Evolutionary conservation across 2,888 invertebrate genomes (phyloP).

Genomic region (Tipula confusa): DNA sequence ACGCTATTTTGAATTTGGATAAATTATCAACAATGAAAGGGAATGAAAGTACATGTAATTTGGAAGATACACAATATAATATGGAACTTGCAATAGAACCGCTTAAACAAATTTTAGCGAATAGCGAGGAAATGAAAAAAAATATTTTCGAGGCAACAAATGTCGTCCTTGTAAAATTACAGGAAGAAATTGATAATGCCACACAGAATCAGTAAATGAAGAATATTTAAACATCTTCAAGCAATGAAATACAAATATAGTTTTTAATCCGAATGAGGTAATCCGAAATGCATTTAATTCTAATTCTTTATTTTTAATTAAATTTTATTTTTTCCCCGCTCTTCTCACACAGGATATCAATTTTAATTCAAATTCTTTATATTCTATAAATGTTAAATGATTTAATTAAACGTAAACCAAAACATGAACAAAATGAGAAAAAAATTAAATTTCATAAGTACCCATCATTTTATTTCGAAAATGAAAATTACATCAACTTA

Average conservation of each 20-base stretch:
- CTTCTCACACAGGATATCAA: slow-evolving; percentile 32
- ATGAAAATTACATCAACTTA: background rate
- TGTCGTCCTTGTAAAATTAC: background rate
- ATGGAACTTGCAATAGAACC: background rate
- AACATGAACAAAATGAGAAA: slow-evolving; percentile 43
- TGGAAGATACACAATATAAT: background rate
- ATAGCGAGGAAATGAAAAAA: background rate
- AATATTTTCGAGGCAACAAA: background rate
- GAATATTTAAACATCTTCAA: slow-evolving; percentile 59
- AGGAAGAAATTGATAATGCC: slow-evolving; percentile 35
- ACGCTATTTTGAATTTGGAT: background rate
- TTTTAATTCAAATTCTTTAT: slow-evolving; percentile 26
- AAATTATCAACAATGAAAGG: background rate
- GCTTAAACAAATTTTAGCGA: background rate
- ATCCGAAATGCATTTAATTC: slow-evolving; percentile 30
- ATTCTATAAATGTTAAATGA: slow-evolving; percentile 35
- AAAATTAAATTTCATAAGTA: slow-evolving; percentile 49
- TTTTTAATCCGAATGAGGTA: slow-evolving; percentile 68
- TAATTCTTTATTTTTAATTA: background rate
- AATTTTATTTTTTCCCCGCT: background rate
- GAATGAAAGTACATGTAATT: background rate
- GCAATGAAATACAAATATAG: slow-evolving; percentile 50
- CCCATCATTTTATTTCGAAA: background rate
- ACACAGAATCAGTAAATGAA: slow-evolving; percentile 43
- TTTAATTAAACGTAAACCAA: slow-evolving; percentile 37